phyloP scores from a whole-genome alignment of 2,888 invertebrate genomes.

The Nomada ruficornis region DNA sequence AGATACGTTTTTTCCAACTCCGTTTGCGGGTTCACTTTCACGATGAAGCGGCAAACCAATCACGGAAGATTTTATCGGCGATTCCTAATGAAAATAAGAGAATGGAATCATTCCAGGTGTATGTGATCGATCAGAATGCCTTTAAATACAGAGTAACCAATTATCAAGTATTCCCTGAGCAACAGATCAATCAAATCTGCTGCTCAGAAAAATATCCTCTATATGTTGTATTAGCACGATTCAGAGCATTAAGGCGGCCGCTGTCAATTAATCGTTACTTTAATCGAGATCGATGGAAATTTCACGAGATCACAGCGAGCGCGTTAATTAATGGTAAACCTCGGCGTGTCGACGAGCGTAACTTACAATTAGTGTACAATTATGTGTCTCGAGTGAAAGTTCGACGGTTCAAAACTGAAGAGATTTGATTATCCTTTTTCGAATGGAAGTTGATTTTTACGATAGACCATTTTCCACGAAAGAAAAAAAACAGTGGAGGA shows the following conservation, averaged over 20 bases:
- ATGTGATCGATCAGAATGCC: slow-evolving; percentile 15
- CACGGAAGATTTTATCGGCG: background rate
- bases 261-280: slow-evolving; percentile 37
- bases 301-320: slow-evolving; percentile 29
- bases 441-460: background rate
- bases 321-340: slow-evolving; percentile 39
- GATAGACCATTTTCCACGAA: background rate
- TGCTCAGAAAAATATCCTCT: slow-evolving; percentile 9
- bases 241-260: slow-evolving; percentile 38
- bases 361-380: slow-evolving; percentile 28
- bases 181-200: slow-evolving; percentile 19
- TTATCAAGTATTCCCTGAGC: slow-evolving; percentile 21
- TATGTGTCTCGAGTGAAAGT: slow-evolving; percentile 21
- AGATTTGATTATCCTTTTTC: slow-evolving; percentile 8
- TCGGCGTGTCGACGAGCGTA: slow-evolving; percentile 39
- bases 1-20: background rate
- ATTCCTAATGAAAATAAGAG: slow-evolving; percentile 5
- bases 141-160: slow-evolving; percentile 12
- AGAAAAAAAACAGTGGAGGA: background rate
- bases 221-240: slow-evolving; percentile 36
- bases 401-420: slow-evolving; percentile 44
- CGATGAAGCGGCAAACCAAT: slow-evolving; percentile 18
- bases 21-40: slow-evolving; percentile 21
- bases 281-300: background rate
- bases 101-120: slow-evolving; percentile 54